Percentiles rank a stretch among this genome's conserved stretches.
phyloP scores from a whole-genome alignment of 2,888 invertebrate species.

The Lymantria dispar region DNA sequence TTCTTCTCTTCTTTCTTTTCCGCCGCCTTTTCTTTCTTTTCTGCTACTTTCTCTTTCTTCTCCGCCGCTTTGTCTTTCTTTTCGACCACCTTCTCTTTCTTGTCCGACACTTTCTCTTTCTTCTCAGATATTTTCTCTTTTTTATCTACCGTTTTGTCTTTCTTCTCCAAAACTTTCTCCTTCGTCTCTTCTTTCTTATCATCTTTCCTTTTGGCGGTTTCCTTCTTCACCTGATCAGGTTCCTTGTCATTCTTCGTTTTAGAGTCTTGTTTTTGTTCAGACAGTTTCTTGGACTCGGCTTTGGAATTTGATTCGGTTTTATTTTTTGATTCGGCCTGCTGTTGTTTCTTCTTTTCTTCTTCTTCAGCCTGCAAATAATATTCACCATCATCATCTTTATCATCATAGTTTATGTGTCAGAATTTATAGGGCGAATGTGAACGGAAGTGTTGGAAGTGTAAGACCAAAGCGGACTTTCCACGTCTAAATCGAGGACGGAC shows the following conservation, averaged over 20 bases:
- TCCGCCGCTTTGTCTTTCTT: slow-evolving; percentile 40
- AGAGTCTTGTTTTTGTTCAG: slow-evolving; percentile 34
- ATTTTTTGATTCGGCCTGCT: slow-evolving; percentile 37
- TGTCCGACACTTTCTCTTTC: slow-evolving; percentile 48
- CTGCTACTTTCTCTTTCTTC: slow-evolving; percentile 36
- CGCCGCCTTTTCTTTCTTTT: slow-evolving; percentile 40
- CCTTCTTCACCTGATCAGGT: slow-evolving; percentile 33
- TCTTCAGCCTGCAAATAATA: slow-evolving; percentile 50
- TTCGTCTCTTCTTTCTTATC: slow-evolving; percentile 40
- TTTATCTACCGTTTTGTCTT: slow-evolving; percentile 41
- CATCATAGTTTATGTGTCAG: too few relatives aligned
- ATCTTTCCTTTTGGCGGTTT: slow-evolving; percentile 45
- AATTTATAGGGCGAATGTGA: too few relatives aligned
- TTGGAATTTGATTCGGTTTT: slow-evolving; percentile 29
- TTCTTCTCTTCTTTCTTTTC: slow-evolving; percentile 45
- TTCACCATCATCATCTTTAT: not conserved
- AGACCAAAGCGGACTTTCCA: too few relatives aligned
- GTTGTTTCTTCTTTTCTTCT: slow-evolving; percentile 47
- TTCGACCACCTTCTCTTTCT: slow-evolving; percentile 39
- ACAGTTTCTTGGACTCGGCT: slow-evolving; percentile 36
- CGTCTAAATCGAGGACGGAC: too few relatives aligned
- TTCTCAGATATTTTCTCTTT: slow-evolving; percentile 41
- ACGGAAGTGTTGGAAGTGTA: too few relatives aligned
- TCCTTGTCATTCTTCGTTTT: slow-evolving; percentile 45
- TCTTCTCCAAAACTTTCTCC: slow-evolving; percentile 22